Base-by-base conservation (phyloP, 2,797 vertebrate species). In the Pipistrellus pipistrellus region DNA sequence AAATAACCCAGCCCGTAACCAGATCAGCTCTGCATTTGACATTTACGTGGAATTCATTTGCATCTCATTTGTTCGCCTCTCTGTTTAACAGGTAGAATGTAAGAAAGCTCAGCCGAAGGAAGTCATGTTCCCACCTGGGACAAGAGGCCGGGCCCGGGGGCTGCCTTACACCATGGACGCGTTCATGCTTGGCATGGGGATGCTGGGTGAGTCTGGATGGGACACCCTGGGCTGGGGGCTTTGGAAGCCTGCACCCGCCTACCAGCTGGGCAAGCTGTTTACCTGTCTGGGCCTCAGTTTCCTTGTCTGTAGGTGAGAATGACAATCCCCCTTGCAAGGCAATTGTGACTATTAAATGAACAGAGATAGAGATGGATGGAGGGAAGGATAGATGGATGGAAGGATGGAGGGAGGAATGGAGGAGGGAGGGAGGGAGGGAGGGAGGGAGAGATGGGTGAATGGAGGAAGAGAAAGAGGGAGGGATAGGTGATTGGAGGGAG, bases 91-190 rank as follows among this genome's bases (percentile, higher is more conserved):
- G 99, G 99, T 99, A 99, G 99, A 99, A 99, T 99, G 99, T 99
- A 99, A 99, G 99, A 99, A 99, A 98, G 99, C 99, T 98, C 99
- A 99, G 98, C 99, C 99, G 98, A 99, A 99, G 98, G 99, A 99
- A 98, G 99, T 99, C 98, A 99, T 99, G 99, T 99, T 99, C 98
- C 99, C 99, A 93, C 99, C 99, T 95, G 99, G 99, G 98, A 99
- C 99, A 80, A 98, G 99, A 98, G 99, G 99, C 97, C 98, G 99
- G 98, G 99, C 99, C 96, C 98, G 99, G 97, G 99, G 99, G 88
- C 98, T 99, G 95, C 99, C 99, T 95, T 99, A 99, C 96, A 99
- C 99, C 98, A 99, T 99, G 99, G 99, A 99, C 96, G 99, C 99
- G 57, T 99, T 99, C 97, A 99, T 99, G 99, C 98, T 99, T 25